Evolutionary conservation across 64 coral and sea anemone species (phyloP), one percentile per base, ranked within the genome.

Genomic region (Porites lutea): DNA sequence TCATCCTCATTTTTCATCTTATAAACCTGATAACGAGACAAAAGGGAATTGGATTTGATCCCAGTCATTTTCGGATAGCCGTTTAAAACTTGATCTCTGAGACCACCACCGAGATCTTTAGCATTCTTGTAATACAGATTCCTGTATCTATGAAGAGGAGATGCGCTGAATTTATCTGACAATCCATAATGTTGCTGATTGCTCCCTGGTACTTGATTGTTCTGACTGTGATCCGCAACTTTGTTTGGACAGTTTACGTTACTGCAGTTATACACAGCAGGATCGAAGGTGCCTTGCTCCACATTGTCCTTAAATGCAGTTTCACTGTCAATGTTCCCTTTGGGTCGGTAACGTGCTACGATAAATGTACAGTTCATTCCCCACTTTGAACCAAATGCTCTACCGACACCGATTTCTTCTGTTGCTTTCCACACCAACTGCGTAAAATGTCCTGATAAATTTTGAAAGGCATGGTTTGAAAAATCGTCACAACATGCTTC

Each of bases 351-450:
- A 48, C 95, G 72, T 14, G 88, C 95, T 13, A 97, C 95, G 16
- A 97, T 94, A 44, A 91, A 97, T 9, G 95, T 88, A 55, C 95
- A 97, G 10, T 91, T 94, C 92, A 97, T 93, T 15, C 95, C 95
- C 92, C 91, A 97, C 70, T 97, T 97, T 9, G 45, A 67, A 5
- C 95, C 95, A 10, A 87, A 78, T 3, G 92, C 95, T 82, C 76
- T 67, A 0, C 95, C 95, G 23, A 97, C 65, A 3, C 95, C 95
- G 11, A 97, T 71, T 16, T 83, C 82, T 4, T 91, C 61, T 19
- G 95, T 87, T 5, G 95, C 76, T 79, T 97, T 97, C 95, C 95
- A 97, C 0, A 94, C 92, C 13, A 97, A 60, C 67, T 94, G 95
- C 5, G 91, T 71, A 70, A 97, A 97, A 79, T 97, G 92, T 18